Base-by-base conservation (phyloP, 2,888 invertebrate species). In the Oithona nana region DNA sequence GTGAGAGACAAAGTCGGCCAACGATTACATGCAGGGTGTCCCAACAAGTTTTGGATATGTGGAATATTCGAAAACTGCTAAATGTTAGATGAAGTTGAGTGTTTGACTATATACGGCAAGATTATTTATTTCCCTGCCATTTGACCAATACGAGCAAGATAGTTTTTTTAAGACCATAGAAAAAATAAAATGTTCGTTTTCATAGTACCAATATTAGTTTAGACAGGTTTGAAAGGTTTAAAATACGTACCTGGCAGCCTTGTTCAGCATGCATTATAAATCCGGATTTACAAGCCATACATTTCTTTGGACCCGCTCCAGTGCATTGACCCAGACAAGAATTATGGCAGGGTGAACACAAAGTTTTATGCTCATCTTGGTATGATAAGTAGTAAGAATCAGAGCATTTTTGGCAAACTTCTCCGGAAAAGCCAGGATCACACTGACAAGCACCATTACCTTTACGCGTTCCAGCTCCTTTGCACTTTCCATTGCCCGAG, bases 381-480 rank as follows among this genome's bases (percentile, higher is more conserved):
- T 84, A 86, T 0, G 86, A 78, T 68, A 81, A 77, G 71, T 83
- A 89, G 70, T 81, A 83, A 1, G 81, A 81, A n/a, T 74, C 71
- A 16, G 79, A 77, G 73, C 97, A 97, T n/a, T 78, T 74, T 61
- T 83, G 79, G 73, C 97, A 97, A 28, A 77, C 73, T 0, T 80
- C 79, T 0, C 92, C 92, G 0, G 72, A 69, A 71, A 95, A 95
- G 0, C 90, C 94, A 4, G 72, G 69, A 69, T 90, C 82, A 73
- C 95, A 97, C 16, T 79, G 75, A 71, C 97, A 97, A 65, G 83
- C 81, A 0, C 95, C 97, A 70, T 84, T 89, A 0, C 97, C 97
- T 73, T 88, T 88, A 52, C 94, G 78, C 0, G 92, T 93, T 0
- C 95, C 95, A 65, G 83, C 82, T 0, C 78, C 79, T 71, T 80